Conservation (phyloP, 2,888 invertebrate genomes). For the Diploptera punctata region DNA sequence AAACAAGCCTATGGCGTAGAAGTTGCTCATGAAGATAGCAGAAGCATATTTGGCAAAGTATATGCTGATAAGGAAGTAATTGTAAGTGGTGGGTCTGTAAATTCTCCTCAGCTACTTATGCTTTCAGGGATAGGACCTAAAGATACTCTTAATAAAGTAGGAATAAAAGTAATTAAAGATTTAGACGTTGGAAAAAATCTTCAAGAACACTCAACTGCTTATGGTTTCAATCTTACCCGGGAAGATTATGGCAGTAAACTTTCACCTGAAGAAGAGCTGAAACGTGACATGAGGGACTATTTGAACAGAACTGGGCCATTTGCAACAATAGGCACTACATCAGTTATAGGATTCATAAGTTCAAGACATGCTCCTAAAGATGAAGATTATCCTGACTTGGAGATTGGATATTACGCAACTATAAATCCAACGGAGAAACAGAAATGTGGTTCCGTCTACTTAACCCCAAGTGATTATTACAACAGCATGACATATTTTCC, state of each 20-base stretch:
- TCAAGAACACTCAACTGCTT: slow-evolving; percentile 76
- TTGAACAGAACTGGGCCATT: not conserved
- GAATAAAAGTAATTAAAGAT: slow-evolving; percentile 65
- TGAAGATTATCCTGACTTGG: not conserved
- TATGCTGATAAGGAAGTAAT: slow-evolving; percentile 68
- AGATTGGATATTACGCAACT: not conserved
- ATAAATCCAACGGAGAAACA: not conserved
- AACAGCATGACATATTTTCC: not conserved
- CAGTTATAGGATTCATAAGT: not conserved
- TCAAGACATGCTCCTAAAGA: not conserved
- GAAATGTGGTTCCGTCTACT: not conserved
- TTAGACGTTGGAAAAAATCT: slow-evolving; percentile 63
- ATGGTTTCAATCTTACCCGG: not conserved
- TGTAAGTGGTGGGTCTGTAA: slow-evolving; percentile 62
- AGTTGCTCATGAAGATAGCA: not conserved
- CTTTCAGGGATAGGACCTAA: slow-evolving; percentile 70
- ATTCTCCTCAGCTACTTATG: slow-evolving; percentile 69
- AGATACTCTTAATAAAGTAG: slow-evolving; percentile 58
- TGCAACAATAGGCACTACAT: not conserved
- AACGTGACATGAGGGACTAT: not conserved
- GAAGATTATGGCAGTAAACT: not conserved
- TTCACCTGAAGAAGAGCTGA: not conserved
- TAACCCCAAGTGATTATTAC: not conserved
- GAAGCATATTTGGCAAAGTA: slow-evolving; percentile 49
- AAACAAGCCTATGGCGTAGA: not conserved